A percentile compares a stretch with the other conserved stretches of the same genome.
Evolutionary conservation across 2,113 vertebrate species (phyloP).

Genomic region (Zosterops pallidus): DNA sequence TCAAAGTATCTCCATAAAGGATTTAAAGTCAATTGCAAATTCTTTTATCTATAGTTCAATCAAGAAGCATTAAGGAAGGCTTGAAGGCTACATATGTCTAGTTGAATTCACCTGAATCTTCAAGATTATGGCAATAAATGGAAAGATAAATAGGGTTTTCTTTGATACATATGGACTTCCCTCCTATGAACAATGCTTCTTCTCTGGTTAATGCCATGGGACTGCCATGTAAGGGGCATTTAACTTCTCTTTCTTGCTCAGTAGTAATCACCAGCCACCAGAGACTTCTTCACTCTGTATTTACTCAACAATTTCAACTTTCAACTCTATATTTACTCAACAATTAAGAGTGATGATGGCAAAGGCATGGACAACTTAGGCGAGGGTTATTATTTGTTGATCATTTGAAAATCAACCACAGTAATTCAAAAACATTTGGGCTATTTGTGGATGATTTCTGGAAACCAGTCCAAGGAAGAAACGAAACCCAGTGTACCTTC

Average conservation of each 20-base stretch:
- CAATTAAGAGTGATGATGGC: not conserved
- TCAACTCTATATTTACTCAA: not conserved
- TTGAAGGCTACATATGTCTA: not conserved
- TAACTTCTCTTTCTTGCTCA: not conserved
- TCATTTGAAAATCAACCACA: not conserved
- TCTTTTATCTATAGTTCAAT: not conserved
- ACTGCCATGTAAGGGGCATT: not conserved
- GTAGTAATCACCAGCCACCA: not conserved
- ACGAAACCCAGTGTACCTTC: fast-evolving
- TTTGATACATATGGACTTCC: not conserved
- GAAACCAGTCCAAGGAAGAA: not conserved
- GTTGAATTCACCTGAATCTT: not conserved
- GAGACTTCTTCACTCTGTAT: not conserved
- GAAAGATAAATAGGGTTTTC: not conserved
- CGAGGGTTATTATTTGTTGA: not conserved
- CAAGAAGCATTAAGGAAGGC: not conserved
- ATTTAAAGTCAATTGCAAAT: not conserved
- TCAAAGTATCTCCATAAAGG: not conserved
- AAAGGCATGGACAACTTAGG: not conserved
- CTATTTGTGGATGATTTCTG: not conserved
- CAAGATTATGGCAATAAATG: not conserved
- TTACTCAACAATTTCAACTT: not conserved
- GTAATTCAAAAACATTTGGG: not conserved
- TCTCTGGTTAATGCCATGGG: not conserved
- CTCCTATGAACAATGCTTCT: not conserved